Percentiles rank a stretch among this genome's conserved stretches.
phyloP scores from a whole-genome alignment of 92 coral and sea anemone genomes.

The Zoanthus sansibaricus region DNA sequence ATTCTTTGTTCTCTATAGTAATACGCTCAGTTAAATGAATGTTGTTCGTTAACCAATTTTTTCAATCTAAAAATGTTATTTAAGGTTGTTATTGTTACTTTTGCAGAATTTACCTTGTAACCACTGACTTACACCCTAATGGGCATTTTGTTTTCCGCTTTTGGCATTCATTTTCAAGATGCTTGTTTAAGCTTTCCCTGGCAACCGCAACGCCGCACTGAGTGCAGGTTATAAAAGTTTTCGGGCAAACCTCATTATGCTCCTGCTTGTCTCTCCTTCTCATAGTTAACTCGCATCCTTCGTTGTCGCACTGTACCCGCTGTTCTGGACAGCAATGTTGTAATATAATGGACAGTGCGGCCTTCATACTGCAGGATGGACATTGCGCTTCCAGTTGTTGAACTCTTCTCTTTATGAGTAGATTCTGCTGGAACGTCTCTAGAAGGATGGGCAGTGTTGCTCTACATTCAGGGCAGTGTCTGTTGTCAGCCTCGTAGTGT shows the following conservation, averaged over 20 bases:
- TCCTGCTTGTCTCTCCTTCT: constrained; percentile 8
- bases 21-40: neutral
- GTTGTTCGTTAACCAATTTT: neutral
- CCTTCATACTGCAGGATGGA: constrained; percentile 5
- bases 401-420: constrained; percentile 14
- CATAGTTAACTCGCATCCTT: neutral
- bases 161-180: neutral
- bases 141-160: constrained; percentile 30
- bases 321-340: constrained; percentile 26
- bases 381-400: constrained; percentile 2
- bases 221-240: constrained; percentile 1
- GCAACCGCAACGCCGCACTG: neutral
- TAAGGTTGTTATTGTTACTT: neutral
- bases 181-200: neutral
- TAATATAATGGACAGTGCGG: neutral
- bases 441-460: neutral
- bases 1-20: neutral
- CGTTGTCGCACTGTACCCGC: constrained; percentile 11
- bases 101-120: constrained; percentile 15
- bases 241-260: constrained; percentile 21
- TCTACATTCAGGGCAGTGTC: constrained; percentile 37
- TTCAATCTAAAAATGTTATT: neutral
- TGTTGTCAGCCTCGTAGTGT: neutral
- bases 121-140: constrained; percentile 12
- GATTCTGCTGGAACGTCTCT: constrained; percentile 30